Base-by-base conservation (phyloP, 2,797 vertebrate genomes). In the Pangasius macronema region DNA sequence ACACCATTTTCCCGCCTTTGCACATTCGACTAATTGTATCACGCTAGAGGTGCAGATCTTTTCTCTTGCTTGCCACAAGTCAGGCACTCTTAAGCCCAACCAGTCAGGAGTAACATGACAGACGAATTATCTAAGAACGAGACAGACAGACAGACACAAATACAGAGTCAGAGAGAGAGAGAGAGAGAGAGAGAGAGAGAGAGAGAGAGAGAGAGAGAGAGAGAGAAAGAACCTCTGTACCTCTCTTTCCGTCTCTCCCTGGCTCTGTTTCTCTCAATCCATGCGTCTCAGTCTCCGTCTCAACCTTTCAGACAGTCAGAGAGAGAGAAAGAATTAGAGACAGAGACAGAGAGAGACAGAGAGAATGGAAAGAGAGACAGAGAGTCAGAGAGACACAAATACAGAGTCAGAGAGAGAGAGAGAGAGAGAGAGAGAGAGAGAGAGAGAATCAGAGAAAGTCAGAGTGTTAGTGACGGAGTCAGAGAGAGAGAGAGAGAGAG, bases 1-100 rank as follows among this genome's bases (percentile, higher is more conserved):
- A 96, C 95, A 95, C 95, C 94, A 94, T 93, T 93, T 93, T 49
- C 57, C 89, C 89, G 90, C 93, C 94, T 93, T 95, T 59, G 46
- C 49, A 67, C 51, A 59, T 59, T 70, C 22, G 65, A 87, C 59
- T 63, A 61, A 82, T 68, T 46, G 75, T 83, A 88, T 85, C 59
- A 72, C 0, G 83, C 85, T 59, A 85, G 61, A 83, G 59, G 63
- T 88, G 87, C 59, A 51, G 59, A n/a, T 84, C 42, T 75, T 61
- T 55, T 55, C 6, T 13, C 13, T 57, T 85, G 46, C 77, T 75
- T 81, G 88, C 79, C 80, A 85, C 75, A 75, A 39, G 53, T 88
- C 83, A 87, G 61, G 22, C 55, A 24, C 55, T 81, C 84, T 86
- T 39, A 53, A 61, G 13, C 49, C 82, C 89, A 89, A 63, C 70